These are phyloP conservation scores for Zosterops japonicus DNA, from an alignment of 2,113 vertebrate genomes.

Conservation along the genomic window DNA sequence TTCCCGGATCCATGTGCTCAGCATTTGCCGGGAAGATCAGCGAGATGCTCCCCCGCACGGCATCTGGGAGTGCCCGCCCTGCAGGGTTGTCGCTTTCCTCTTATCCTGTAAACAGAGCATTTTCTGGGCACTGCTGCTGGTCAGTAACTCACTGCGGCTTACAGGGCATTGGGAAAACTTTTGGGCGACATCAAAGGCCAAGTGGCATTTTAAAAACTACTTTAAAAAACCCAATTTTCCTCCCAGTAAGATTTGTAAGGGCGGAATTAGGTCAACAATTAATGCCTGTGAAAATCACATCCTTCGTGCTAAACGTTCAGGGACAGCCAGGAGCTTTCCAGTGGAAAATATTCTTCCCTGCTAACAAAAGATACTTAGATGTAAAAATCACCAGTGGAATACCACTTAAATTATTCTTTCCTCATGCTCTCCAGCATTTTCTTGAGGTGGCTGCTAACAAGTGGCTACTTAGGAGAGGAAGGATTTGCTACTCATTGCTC, in stretches of 20 bases:
- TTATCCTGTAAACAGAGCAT: background rate
- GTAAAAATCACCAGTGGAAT: background rate
- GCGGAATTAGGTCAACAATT: background rate
- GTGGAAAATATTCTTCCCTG: background rate
- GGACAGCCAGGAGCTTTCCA: background rate
- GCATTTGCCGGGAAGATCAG: background rate
- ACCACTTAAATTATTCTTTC: background rate
- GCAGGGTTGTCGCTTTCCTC: background rate
- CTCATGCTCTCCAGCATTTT: background rate
- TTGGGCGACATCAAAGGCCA: background rate
- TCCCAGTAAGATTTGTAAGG: background rate
- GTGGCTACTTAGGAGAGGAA: background rate
- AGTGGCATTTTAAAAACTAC: background rate
- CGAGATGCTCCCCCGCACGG: background rate
- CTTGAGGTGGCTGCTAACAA: background rate
- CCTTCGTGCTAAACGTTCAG: background rate
- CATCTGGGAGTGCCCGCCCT: background rate
- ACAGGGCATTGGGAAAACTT: background rate
- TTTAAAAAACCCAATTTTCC: background rate
- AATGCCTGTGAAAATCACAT: background rate
- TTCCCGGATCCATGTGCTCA: background rate
- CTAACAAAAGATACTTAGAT: background rate
- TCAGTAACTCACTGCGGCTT: background rate
- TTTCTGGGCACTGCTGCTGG: background rate
- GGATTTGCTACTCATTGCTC: background rate